phyloP scores from a whole-genome alignment of 2,113 vertebrate species.

The Chroicocephalus ridibundus region DNA sequence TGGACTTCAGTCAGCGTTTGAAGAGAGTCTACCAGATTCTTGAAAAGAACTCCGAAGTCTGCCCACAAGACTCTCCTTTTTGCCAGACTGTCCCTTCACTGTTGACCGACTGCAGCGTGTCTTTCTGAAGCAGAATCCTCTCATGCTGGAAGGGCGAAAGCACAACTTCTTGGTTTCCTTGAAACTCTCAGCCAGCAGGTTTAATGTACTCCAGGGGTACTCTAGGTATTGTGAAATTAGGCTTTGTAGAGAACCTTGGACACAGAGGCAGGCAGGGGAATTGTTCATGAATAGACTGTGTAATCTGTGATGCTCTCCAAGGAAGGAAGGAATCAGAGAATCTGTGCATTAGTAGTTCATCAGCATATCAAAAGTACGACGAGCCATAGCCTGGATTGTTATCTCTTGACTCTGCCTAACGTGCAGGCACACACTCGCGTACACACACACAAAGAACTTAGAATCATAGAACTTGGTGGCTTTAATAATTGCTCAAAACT shows the following conservation, averaged over 20 bases:
- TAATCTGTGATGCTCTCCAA: not conserved
- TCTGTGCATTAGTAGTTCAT: not conserved
- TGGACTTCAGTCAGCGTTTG: not conserved
- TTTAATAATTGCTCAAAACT: not conserved
- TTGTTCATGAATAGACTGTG: not conserved
- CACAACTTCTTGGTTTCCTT: not conserved
- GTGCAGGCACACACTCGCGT: not conserved
- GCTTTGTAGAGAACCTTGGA: not conserved
- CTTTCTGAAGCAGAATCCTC: not conserved
- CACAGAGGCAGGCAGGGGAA: not conserved
- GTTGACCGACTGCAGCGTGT: not conserved
- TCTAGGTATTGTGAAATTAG: not conserved
- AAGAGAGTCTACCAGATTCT: not conserved
- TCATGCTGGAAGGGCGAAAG: not conserved
- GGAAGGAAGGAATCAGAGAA: not conserved
- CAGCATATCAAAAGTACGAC: not conserved
- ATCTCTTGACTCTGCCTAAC: not conserved
- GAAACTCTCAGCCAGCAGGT: not conserved
- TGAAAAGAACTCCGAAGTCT: not conserved
- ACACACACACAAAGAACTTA: not conserved
- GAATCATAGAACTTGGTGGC: accelerated
- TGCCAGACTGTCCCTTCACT: accelerated
- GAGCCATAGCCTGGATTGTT: not conserved
- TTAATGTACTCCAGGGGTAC: not conserved
- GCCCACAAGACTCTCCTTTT: not conserved